Evolutionary conservation across 1,140 invertebrate species (phyloP), one percentile per base, ranked within the genome.

Genomic region (Zaprionus tsacasi): DNA sequence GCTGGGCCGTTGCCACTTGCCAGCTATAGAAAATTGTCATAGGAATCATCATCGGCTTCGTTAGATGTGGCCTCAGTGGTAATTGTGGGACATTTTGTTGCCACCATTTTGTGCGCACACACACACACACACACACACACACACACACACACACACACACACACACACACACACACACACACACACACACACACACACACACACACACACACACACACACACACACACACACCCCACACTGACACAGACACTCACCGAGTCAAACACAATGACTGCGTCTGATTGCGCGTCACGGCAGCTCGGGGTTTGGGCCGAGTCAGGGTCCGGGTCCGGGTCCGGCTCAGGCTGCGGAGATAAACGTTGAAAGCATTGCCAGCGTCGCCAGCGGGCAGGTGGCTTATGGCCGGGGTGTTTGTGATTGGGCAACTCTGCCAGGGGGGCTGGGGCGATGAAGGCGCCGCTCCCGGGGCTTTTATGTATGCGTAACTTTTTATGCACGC

Each of bases 81-180:
- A 91, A 91, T 91, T 91, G 90, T 89, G 90, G 90, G 90, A 89
- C 90, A 91, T 91, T 91, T 91, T 87, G 86, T 91, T 89, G 86
- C 85, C 85, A 89, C 88, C 88, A 87, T 85, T 82, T 67, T 86
- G 59, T 55, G 40, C 64, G 21, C 55, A 59, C 59, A 74, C 54
- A 63, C 30, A 36, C n/a, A 67, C 56, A 61, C 58, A 45, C 38
- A 73, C 33, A 38, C 40, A 40, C 21, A 21, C 17, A 55, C 17
- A 52, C 27, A 70, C 55, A 67, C 63, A 72, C 70, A 60, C 1
- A 55, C 17, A 52, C 27, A 70, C 55, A 67, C 63, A 72, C 70
- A 60, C 70, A 73, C 70, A n/a, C n/a, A n/a, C n/a, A n/a, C n/a
- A n/a, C n/a, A n/a, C n/a, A n/a, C n/a, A n/a, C n/a, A 73, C 33